Conservation (phyloP, 2,888 invertebrate genomes). For the Ophion ellenae region DNA sequence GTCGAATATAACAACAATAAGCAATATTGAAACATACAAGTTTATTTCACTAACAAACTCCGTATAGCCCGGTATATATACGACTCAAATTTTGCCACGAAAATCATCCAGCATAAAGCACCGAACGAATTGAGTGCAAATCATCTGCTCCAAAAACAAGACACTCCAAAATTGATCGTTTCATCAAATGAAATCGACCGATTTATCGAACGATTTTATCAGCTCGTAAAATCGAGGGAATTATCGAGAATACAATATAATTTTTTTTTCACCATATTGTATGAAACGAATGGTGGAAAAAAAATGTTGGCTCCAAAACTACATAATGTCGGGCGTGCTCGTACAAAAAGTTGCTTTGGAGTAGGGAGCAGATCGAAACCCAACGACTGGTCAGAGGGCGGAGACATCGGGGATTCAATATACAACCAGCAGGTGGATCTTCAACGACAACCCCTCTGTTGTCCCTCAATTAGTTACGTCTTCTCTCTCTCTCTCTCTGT, state of each 20-base stretch:
- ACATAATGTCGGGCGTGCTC: constrained; percentile 55
- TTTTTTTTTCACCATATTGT: background rate
- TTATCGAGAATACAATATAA: background rate
- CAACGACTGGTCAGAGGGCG: constrained; percentile 79
- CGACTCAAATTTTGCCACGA: background rate
- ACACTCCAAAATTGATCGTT: background rate
- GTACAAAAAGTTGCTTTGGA: constrained; percentile 54
- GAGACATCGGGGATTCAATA: constrained; percentile 74
- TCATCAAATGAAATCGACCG: background rate
- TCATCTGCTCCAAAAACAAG: background rate
- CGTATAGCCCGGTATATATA: no score
- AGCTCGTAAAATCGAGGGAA: background rate
- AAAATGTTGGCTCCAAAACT: constrained; percentile 45
- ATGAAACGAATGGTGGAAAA: background rate
- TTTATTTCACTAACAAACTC: no score
- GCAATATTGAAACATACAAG: no score
- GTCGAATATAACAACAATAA: no score
- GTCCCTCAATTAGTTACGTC: constrained; percentile 80
- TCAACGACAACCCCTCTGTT: constrained; percentile 75
- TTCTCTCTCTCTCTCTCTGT: no score
- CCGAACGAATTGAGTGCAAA: background rate
- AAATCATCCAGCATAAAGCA: background rate
- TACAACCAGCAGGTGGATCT: constrained; percentile 79
- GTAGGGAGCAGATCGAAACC: constrained; percentile 69
- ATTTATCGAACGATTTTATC: background rate